Conservation (phyloP, 2,797 vertebrate genomes). For the Anisognathus igniventris region DNA sequence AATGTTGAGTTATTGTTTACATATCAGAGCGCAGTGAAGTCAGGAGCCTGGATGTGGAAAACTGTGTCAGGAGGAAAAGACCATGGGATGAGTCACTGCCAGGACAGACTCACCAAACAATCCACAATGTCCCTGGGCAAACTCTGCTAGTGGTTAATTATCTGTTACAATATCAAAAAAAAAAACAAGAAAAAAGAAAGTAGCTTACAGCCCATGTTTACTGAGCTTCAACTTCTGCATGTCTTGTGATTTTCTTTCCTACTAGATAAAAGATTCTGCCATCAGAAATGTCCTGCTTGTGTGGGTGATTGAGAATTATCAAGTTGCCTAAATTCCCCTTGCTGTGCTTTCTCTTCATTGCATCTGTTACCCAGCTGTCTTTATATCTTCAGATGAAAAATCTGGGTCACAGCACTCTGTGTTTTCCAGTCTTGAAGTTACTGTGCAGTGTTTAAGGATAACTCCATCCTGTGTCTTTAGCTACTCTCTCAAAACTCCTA, state of each 20-base stretch:
- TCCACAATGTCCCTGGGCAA: neutral
- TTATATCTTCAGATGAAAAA: neutral
- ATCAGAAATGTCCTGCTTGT: neutral
- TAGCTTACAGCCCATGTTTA: neutral
- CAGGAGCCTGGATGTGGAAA: conserved; percentile 11
- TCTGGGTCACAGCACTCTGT: neutral
- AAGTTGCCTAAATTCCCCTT: neutral
- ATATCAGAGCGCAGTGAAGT: neutral
- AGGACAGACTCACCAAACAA: conserved; percentile 1
- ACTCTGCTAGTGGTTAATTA: neutral
- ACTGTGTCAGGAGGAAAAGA: conserved; percentile 1
- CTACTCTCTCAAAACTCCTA: neutral
- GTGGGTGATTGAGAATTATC: neutral
- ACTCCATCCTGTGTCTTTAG: neutral
- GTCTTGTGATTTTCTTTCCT: neutral
- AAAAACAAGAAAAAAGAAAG: neutral
- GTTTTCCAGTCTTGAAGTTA: neutral
- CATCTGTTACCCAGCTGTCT: neutral
- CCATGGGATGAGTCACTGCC: neutral
- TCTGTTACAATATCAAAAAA: neutral
- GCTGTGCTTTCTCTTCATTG: neutral
- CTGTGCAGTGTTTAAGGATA: neutral
- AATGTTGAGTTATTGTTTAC: conserved; percentile 50
- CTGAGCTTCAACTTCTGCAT: neutral
- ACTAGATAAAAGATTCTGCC: neutral